Conservation (phyloP, 2,113 vertebrate genomes). For the Xyrauchen texanus region DNA sequence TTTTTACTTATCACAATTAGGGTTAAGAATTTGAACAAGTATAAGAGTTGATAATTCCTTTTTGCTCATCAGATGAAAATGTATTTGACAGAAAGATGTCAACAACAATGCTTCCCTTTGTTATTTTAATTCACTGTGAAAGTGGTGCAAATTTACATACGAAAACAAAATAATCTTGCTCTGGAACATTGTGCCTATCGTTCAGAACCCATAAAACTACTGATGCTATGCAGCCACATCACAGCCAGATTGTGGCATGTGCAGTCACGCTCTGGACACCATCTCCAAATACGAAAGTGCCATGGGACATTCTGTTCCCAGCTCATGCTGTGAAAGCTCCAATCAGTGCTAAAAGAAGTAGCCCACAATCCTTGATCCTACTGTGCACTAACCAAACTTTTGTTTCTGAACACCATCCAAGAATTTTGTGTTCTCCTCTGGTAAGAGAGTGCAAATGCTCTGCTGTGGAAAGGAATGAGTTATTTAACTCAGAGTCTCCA, state of each 20-base stretch:
- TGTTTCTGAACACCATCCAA: conserved; percentile 29
- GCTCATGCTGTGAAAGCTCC: conserved; percentile 38
- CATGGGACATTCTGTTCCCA: conserved; percentile 65
- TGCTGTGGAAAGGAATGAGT: conserved; percentile 4
- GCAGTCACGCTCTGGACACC: conserved; percentile 11
- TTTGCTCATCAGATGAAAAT: too few relatives aligned
- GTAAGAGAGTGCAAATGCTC: conserved; percentile 7
- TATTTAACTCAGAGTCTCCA: neutral
- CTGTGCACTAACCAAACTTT: neutral
- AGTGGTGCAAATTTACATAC: conserved; percentile 19
- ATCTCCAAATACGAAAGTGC: conserved; percentile 51
- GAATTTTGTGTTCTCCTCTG: conserved; percentile 41
- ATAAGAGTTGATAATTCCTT: too few relatives aligned
- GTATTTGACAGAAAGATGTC: too few relatives aligned
- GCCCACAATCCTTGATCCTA: conserved; percentile 34
- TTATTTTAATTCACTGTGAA: neutral
- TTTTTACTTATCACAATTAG: too few relatives aligned
- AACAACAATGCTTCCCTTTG: too few relatives aligned
- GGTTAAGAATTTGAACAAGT: too few relatives aligned
- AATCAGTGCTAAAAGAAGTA: conserved; percentile 42
- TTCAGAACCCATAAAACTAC: conserved; percentile 47
- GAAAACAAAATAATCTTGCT: conserved; percentile 33
- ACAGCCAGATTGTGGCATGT: conserved; percentile 49
- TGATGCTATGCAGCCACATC: conserved; percentile 53
- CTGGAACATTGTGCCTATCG: conserved; percentile 31